These are phyloP conservation scores for Trogon melanurus DNA, from an alignment of 2,113 vertebrate genomes.

Conservation along the genomic window DNA sequence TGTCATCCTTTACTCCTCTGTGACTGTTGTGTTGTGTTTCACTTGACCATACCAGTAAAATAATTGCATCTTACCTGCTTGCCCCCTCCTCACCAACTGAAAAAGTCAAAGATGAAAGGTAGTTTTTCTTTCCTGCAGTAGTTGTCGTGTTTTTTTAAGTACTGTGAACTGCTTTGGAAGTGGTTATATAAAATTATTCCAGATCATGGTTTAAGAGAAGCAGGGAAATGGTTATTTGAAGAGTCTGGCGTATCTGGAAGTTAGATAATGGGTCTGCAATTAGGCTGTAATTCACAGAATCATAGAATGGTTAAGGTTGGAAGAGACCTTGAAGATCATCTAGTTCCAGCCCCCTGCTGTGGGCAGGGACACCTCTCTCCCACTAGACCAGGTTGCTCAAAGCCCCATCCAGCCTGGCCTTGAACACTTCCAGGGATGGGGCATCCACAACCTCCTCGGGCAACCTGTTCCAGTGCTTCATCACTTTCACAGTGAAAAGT, in stretches of 20 bases:
- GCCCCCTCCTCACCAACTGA: accelerated
- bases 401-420: too few species aligned
- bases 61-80: neutral
- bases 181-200: neutral
- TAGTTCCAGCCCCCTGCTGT: too few species aligned
- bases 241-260: neutral
- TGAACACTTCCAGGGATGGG: too few species aligned
- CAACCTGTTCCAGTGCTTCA: too few species aligned
- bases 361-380: too few species aligned
- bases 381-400: too few species aligned
- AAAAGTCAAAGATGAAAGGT: neutral
- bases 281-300: neutral
- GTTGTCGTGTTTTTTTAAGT: neutral
- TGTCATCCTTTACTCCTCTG: neutral
- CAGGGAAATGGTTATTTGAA: neutral
- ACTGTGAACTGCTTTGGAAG: neutral
- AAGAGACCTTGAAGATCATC: too few species aligned
- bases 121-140: neutral
- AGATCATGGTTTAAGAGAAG: neutral
- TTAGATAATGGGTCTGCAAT: neutral
- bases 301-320: too few species aligned
- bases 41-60: neutral
- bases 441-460: too few species aligned
- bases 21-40: neutral
- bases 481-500: too few species aligned